Percentiles rank a stretch among this genome's conserved stretches.
Conservation (phyloP, 1,140 invertebrate genomes). For the Megalonaias nervosa region DNA sequence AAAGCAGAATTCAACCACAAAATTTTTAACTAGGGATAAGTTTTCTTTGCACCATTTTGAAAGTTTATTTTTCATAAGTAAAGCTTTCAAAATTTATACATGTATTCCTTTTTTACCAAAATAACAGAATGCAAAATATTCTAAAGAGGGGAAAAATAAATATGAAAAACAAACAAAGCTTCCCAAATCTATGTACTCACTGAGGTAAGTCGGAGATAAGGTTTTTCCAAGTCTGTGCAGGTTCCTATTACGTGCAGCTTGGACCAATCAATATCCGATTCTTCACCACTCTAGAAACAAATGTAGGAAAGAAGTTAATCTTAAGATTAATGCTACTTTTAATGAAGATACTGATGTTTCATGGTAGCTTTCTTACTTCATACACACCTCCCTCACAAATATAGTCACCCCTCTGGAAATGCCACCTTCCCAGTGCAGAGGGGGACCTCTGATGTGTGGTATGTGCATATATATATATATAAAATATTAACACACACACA, state of each 20-base stretch:
- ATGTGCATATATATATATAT: too few relatives aligned
- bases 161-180: too few relatives aligned
- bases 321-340: too few relatives aligned
- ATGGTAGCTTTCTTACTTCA: too few relatives aligned
- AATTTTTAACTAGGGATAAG: neutral
- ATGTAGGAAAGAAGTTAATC: too few relatives aligned
- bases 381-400: too few relatives aligned
- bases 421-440: too few relatives aligned
- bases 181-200: constrained; percentile 71
- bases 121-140: neutral
- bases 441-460: too few relatives aligned
- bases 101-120: neutral
- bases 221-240: constrained; percentile 93
- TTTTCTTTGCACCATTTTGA: neutral
- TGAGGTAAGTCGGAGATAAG: constrained; percentile 92
- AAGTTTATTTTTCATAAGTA: neutral
- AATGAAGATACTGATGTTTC: too few relatives aligned
- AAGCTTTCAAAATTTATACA: neutral
- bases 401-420: too few relatives aligned
- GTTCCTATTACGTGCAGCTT: constrained; percentile 89
- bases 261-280: constrained; percentile 60
- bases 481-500: too few relatives aligned
- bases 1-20: too few relatives aligned
- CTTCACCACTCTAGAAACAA: constrained; percentile 52
- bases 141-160: neutral